Percentiles rank a stretch among this genome's conserved stretches.
These are phyloP conservation scores for Eilema depressum DNA, from an alignment of 2,888 invertebrate genomes.

Conservation along the genomic window DNA sequence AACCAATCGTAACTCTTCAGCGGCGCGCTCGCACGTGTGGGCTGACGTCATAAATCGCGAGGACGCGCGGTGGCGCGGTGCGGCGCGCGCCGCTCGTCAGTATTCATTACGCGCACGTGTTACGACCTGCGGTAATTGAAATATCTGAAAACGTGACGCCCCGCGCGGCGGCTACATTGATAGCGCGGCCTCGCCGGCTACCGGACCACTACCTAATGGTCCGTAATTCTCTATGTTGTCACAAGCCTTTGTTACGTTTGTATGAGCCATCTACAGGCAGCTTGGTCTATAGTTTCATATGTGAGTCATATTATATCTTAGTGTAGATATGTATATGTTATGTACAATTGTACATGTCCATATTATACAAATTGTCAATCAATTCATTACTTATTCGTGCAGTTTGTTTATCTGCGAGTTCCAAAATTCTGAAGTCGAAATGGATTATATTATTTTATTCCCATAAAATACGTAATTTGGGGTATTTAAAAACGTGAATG, in stretches of 20 bases:
- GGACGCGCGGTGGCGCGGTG: conserved; percentile 10
- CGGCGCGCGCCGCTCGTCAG: conserved; percentile 20
- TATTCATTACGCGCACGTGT: conserved; percentile 42
- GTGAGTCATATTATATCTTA: too few relatives aligned
- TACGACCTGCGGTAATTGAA: conserved; percentile 42
- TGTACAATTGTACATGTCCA: background rate
- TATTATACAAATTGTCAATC: too few relatives aligned
- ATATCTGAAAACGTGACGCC: conserved; percentile 43
- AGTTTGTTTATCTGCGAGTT: too few relatives aligned
- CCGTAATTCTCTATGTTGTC: background rate
- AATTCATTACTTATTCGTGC: background rate
- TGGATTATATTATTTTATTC: background rate
- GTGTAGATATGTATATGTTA: too few relatives aligned
- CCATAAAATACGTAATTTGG: background rate
- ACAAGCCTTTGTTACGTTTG: background rate
- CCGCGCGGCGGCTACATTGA: conserved; percentile 10
- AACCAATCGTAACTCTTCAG: conserved; percentile 17
- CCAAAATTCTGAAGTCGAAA: too few relatives aligned
- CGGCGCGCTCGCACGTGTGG: background rate
- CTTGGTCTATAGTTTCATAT: background rate
- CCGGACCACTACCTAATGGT: background rate
- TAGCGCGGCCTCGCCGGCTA: background rate
- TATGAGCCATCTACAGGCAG: background rate
- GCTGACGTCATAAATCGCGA: conserved; percentile 25
- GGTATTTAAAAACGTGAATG: too few relatives aligned